These are phyloP conservation scores for Aeoliscus strigatus DNA, from an alignment of 2,797 vertebrate species.

Conservation along the genomic window DNA sequence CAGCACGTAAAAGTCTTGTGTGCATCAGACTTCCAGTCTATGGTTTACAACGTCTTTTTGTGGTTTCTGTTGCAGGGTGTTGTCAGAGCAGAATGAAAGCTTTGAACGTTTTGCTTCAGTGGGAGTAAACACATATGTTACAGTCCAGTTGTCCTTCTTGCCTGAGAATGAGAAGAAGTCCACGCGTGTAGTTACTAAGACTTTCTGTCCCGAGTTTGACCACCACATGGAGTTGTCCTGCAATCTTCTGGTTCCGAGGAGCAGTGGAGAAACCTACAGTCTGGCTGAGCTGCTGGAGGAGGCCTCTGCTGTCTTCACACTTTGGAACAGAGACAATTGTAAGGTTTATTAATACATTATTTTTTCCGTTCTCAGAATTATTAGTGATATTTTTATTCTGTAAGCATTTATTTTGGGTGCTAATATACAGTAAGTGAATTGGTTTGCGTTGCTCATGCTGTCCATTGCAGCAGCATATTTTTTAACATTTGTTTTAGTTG, in stretches of 20 bases:
- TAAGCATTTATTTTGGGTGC: too few species aligned
- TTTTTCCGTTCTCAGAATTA: not conserved
- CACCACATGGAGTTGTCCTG: conserved; percentile 81
- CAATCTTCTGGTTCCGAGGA: conserved; percentile 74
- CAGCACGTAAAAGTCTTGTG: too few species aligned
- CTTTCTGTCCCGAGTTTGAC: conserved; percentile 89
- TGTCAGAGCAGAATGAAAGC: conserved; percentile 73
- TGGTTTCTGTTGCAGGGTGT: conserved; percentile 62
- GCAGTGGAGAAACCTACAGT: conserved; percentile 80
- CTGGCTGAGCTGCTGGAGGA: conserved; percentile 86
- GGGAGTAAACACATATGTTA: conserved; percentile 84
- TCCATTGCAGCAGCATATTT: too few species aligned
- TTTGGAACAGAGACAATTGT: conserved; percentile 80
- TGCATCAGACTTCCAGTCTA: too few species aligned
- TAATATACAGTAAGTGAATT: too few species aligned
- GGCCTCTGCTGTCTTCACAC: conserved; percentile 76
- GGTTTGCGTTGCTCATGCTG: too few species aligned
- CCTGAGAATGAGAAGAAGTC: conserved; percentile 70
- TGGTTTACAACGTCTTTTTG: not conserved
- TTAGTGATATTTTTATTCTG: not conserved
- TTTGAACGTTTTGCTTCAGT: conserved; percentile 74
- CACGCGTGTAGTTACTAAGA: conserved; percentile 73
- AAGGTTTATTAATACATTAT: conserved; percentile 31
- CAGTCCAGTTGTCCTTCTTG: conserved; percentile 81
- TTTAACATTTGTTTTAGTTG: too few species aligned